Conservation (phyloP, 2,113 vertebrate species). For the Bubo bubo region DNA sequence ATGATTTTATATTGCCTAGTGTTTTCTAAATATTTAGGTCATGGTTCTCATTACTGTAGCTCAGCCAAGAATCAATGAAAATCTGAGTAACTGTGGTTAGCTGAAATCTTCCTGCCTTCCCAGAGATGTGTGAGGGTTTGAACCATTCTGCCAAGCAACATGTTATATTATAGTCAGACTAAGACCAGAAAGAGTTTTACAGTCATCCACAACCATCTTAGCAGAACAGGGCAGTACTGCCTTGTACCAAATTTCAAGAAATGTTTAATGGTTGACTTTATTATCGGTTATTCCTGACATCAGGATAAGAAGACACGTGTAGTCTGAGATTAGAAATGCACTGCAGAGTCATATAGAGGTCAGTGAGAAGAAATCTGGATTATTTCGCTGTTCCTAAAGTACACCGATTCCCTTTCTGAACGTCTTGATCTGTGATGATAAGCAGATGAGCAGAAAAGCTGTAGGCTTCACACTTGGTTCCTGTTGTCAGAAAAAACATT, state of each 20-base stretch:
- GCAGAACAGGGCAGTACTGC: background rate
- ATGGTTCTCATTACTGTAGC: background rate
- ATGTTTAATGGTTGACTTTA: background rate
- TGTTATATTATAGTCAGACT: background rate
- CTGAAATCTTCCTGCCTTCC: background rate
- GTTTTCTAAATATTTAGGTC: constrained; percentile 26
- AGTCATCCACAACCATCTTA: background rate
- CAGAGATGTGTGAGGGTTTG: background rate
- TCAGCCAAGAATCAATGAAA: constrained; percentile 9
- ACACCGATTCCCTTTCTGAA: background rate
- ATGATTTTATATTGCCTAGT: background rate
- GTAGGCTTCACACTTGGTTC: background rate
- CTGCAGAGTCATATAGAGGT: background rate
- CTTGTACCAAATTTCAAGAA: background rate
- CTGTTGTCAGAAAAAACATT: background rate
- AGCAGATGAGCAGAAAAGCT: background rate
- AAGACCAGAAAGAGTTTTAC: background rate
- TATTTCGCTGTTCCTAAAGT: background rate
- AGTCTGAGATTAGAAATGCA: background rate
- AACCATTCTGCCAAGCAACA: background rate
- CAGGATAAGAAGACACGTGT: background rate
- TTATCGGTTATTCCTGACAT: background rate
- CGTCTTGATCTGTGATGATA: background rate
- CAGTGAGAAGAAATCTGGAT: background rate
- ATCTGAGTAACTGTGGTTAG: background rate